Conservation (phyloP, 2,113 vertebrate species). For the Misgurnus anguillicaudatus region DNA sequence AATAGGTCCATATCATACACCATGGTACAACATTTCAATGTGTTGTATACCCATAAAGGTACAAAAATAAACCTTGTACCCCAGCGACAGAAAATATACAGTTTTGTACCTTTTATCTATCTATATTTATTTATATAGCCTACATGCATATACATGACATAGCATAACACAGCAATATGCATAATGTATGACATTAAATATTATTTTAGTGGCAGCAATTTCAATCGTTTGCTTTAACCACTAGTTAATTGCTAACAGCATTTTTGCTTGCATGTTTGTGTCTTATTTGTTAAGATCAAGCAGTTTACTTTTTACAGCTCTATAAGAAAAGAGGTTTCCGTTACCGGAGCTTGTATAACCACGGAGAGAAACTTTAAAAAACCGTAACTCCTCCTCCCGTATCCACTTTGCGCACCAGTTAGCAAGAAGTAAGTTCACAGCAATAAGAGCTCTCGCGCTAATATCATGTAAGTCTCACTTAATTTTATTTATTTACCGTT, state of each 20-base stretch:
- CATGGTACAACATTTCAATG: no score
- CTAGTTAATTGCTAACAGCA: not conserved
- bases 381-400: conserved; percentile 71
- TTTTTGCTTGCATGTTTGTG: not conserved
- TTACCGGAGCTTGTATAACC: conserved; percentile 60
- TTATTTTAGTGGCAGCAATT: not conserved
- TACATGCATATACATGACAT: no score
- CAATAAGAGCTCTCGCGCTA: conserved; percentile 59
- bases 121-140: no score
- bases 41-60: no score
- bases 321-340: conserved; percentile 55
- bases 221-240: not conserved
- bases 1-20: no score
- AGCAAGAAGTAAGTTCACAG: conserved; percentile 53
- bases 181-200: no score
- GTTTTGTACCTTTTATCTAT: no score
- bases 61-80: no score
- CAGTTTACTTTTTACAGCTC: conserved; percentile 50
- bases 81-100: no score
- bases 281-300: conserved; percentile 28
- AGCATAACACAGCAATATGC: no score
- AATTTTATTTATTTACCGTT: conserved; percentile 48
- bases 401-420: conserved; percentile 63
- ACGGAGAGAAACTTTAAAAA: conserved; percentile 58
- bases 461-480: conserved; percentile 49